Base-by-base conservation (phyloP, 2,113 vertebrate species). In the Nothobranchius kuhntae region DNA sequence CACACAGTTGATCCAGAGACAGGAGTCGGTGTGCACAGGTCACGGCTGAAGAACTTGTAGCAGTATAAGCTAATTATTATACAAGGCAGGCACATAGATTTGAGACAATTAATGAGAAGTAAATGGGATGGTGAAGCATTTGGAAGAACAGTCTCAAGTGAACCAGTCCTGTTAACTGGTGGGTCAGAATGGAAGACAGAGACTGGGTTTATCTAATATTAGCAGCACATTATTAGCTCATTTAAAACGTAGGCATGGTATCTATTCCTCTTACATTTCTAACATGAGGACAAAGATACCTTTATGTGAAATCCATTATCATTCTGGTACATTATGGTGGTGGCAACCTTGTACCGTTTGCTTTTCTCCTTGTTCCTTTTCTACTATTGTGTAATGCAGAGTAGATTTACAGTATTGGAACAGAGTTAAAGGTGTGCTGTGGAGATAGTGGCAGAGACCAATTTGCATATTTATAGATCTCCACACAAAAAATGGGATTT, bases 391-490 rank as follows among this genome's bases (percentile, higher is more conserved):
- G 40, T 26, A 14, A 21, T 8, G 13, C 42, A 14, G 57, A 60
- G 21, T 60, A 14, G 42, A 46, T 60, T 46, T 26, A 60, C 42
- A 44, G 57, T 60, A 6, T 30, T 24, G 57, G 42, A 26, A 24
- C 42, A 46, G 42, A 30, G 57, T 60, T 60, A 45, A 60, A 60
- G 57, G 42, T 60, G 57, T 46, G 57, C 45, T 45, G 42, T 26
- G 21, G 42, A 60, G 57, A 60, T 46, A 46, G 17, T 4, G n/a
- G 42, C 17, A 24, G 17, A 42, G 42, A 24, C 10, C 17, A 60
- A 46, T 60, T 60, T 60, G 57, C 57, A 60, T 60, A 26, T 60
- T 60, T 24, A 60, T 57, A 57, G 15, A 42, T 38, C 36, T 46
- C 42, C 21, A 24, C 12, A 13, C 13, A 60, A 40, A 40, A 40